These are phyloP conservation scores for Lutjanus argentimaculatus DNA, from an alignment of 2,797 vertebrate species.

Conservation along the genomic window DNA sequence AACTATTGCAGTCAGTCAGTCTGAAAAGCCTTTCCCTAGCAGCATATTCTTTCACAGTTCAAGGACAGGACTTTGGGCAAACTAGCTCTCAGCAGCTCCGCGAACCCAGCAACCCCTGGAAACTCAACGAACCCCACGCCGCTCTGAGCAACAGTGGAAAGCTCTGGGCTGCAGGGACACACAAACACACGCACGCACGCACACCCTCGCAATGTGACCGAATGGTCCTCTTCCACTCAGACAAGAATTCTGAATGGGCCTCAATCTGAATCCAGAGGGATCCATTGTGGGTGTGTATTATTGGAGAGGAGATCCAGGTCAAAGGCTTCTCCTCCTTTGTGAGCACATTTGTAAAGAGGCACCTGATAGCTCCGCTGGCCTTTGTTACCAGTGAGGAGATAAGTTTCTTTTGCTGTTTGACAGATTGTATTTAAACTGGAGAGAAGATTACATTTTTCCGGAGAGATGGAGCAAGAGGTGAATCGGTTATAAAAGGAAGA, in stretches of 20 bases:
- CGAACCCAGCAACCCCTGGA: slow-evolving; percentile 85
- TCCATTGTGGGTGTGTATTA: slow-evolving; percentile 65
- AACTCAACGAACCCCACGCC: slow-evolving; percentile 82
- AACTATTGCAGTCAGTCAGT: slow-evolving; percentile 82
- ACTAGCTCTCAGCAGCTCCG: slow-evolving; percentile 73
- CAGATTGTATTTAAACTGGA: slow-evolving; percentile 50
- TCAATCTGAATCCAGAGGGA: slow-evolving; percentile 64
- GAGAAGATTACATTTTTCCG: slow-evolving; percentile 54
- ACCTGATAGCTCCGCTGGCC: slow-evolving; percentile 63
- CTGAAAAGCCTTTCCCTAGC: slow-evolving; percentile 80
- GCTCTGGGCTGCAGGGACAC: slow-evolving; percentile 60
- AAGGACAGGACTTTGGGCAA: slow-evolving; percentile 83
- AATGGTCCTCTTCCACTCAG: slow-evolving; percentile 52
- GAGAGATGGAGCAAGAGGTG: neutral
- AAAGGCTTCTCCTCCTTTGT: slow-evolving; percentile 64
- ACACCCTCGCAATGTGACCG: slow-evolving; percentile 35
- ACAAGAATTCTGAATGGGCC: slow-evolving; percentile 59
- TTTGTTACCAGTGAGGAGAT: slow-evolving; percentile 71
- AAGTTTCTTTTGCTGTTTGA: slow-evolving; percentile 58
- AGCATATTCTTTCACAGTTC: slow-evolving; percentile 84
- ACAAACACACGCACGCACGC: slow-evolving; percentile 37
- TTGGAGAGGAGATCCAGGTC: slow-evolving; percentile 63
- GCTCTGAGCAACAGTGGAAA: slow-evolving; percentile 77
- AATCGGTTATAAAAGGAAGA: slow-evolving; percentile 25
- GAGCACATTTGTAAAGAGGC: slow-evolving; percentile 67